Percentiles rank a stretch among this genome's conserved stretches.
phyloP scores from a whole-genome alignment of 2,888 invertebrate genomes.

The Morpho helenor region DNA sequence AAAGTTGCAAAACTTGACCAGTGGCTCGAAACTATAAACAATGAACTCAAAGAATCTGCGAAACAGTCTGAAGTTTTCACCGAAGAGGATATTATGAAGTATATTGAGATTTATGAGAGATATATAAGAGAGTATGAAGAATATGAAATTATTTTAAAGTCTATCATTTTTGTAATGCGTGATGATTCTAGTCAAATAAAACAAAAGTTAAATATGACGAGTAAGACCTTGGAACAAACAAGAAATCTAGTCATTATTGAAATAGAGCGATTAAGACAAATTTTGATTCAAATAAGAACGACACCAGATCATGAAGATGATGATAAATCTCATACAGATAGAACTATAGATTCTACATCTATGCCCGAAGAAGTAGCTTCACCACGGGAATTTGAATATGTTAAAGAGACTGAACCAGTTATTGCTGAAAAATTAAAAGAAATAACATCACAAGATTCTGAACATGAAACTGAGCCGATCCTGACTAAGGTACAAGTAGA shows the following conservation, averaged over 20 bases:
- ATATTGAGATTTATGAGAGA: slow-evolving; percentile 69
- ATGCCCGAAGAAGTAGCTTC: slow-evolving; percentile 84
- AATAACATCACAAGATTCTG: background rate
- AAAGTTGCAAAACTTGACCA: slow-evolving; percentile 66
- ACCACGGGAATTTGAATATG: slow-evolving; percentile 44
- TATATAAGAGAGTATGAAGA: slow-evolving; percentile 70
- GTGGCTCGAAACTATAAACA: slow-evolving; percentile 73
- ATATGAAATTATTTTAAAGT: slow-evolving; percentile 63
- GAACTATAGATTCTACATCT: slow-evolving; percentile 84
- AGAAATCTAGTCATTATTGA: slow-evolving; percentile 80
- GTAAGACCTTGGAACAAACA: slow-evolving; percentile 80
- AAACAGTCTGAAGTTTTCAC: slow-evolving; percentile 52
- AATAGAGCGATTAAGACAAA: slow-evolving; percentile 74
- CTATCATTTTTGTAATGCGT: slow-evolving; percentile 63
- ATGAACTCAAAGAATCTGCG: slow-evolving; percentile 66
- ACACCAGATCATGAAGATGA: slow-evolving; percentile 63
- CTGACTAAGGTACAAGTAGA: slow-evolving; percentile 11
- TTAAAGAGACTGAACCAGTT: slow-evolving; percentile 31
- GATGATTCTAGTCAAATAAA: slow-evolving; percentile 73
- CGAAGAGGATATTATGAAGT: slow-evolving; percentile 63
- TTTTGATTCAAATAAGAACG: slow-evolving; percentile 60
- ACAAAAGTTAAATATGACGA: slow-evolving; percentile 78
- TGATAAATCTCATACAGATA: slow-evolving; percentile 75
- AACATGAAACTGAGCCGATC: slow-evolving; percentile 14
- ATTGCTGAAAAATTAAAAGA: slow-evolving; percentile 25